Conservation (phyloP, 2,888 invertebrate genomes). For the Entomobrya multifasciata region DNA sequence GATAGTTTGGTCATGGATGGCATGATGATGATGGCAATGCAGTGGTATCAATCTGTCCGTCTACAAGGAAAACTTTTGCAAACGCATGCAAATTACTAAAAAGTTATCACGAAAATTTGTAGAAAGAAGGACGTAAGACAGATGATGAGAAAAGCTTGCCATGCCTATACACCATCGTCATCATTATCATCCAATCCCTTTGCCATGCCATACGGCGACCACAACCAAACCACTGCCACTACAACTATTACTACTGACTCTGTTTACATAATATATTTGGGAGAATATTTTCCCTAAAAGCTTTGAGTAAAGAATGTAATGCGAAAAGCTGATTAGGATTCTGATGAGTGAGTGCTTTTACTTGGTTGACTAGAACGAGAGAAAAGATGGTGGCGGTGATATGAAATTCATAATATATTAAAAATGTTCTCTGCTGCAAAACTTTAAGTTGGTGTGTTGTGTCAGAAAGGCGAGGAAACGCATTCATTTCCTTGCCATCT, state of each 20-base stretch:
- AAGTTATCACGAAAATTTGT: slow-evolving; percentile 13
- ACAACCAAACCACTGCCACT: background rate
- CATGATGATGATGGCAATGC: background rate
- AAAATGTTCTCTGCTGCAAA: background rate
- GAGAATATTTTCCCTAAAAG: background rate
- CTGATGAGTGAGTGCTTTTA: slow-evolving; percentile 7
- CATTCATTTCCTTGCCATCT: background rate
- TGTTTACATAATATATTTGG: background rate
- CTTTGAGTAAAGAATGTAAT: background rate
- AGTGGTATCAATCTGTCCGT: no score
- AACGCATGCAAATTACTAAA: slow-evolving; percentile 19
- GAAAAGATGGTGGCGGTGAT: background rate
- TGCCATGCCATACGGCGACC: no score
- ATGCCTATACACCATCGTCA: no score
- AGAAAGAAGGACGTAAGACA: no score
- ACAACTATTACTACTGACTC: background rate
- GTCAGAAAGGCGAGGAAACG: background rate
- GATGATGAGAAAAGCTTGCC: no score
- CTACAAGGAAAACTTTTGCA: no score
- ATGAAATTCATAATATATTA: background rate
- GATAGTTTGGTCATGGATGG: no score
- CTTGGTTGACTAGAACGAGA: background rate
- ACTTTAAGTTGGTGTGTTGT: background rate
- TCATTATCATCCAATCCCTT: no score
- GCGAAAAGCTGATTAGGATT: background rate